A percentile compares a stretch with the other conserved stretches of the same genome.
phyloP scores from a whole-genome alignment of 1,140 invertebrate species.

The Dinoponera quadriceps region DNA sequence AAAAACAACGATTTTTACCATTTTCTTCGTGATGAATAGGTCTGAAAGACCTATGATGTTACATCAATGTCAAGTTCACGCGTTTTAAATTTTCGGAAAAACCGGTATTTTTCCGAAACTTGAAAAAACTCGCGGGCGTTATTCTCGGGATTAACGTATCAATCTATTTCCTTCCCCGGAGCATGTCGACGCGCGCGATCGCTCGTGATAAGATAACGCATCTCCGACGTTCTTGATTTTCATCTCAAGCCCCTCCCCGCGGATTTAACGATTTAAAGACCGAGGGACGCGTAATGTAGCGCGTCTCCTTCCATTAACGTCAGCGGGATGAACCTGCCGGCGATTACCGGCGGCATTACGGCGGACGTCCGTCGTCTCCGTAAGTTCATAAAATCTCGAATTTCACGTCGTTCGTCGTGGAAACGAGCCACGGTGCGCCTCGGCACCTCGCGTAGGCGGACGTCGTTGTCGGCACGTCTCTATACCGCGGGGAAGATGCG shows the following conservation, averaged over 20 bases:
- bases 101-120: no score
- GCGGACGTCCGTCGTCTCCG: not conserved
- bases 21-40: no score
- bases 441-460: conserved; percentile 70
- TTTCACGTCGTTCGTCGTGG: conserved; percentile 62
- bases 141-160: conserved; percentile 1
- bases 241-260: not conserved
- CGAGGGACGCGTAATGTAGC: not conserved
- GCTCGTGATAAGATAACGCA: not conserved
- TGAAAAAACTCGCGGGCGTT: no score
- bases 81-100: no score
- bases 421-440: conserved; percentile 60
- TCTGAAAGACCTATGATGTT: no score
- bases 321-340: not conserved
- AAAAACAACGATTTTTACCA: no score
- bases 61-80: no score
- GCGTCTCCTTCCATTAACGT: not conserved
- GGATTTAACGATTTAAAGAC: not conserved
- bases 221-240: not conserved
- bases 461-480: conserved; percentile 73
- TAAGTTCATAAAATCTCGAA: conserved; percentile 61
- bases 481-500: conserved; percentile 63
- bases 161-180: not conserved
- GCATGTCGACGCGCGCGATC: not conserved
- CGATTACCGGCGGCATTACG: not conserved